Conservation (phyloP, 92 coral and sea anemone species). For the Phenganax marumi region DNA sequence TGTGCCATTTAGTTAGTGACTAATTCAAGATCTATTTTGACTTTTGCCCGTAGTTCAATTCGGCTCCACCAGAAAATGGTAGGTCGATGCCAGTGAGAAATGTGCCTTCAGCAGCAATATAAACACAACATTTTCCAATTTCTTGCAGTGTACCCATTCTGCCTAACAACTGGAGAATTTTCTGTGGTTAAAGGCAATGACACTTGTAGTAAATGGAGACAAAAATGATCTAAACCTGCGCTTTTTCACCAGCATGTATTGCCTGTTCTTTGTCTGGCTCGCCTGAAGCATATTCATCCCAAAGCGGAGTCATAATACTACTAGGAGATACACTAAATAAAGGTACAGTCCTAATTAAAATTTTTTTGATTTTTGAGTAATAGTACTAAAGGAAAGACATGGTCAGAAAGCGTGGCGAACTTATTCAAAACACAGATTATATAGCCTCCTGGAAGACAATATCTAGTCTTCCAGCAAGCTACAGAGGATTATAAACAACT, state of each 20-base stretch:
- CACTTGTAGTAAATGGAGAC: background rate
- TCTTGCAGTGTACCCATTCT: conserved; percentile 95
- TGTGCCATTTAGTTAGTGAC: background rate
- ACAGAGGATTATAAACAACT: background rate
- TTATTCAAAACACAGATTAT: too few relatives aligned
- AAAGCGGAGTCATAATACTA: conserved; percentile 83
- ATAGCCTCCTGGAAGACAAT: background rate
- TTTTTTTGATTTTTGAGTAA: background rate
- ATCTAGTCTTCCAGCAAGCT: background rate
- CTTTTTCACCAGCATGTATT: conserved; percentile 76
- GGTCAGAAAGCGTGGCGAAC: too few relatives aligned
- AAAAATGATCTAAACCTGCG: conserved; percentile 60
- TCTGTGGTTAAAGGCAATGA: background rate
- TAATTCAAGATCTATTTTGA: conserved; percentile 24
- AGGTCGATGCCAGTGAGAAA: conserved; percentile 86
- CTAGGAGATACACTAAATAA: conserved; percentile 79
- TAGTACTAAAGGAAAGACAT: too few relatives aligned
- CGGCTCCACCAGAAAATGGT: conserved; percentile 87
- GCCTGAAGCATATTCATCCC: conserved; percentile 75
- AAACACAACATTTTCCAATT: conserved; percentile 83
- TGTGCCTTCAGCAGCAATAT: conserved; percentile 91
- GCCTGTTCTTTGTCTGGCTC: conserved; percentile 60
- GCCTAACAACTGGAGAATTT: conserved; percentile 66
- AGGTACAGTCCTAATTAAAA: background rate
- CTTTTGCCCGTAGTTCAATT: conserved; percentile 79